phyloP scores from a whole-genome alignment of 1,140 invertebrate species.

The Papilio helenus region DNA sequence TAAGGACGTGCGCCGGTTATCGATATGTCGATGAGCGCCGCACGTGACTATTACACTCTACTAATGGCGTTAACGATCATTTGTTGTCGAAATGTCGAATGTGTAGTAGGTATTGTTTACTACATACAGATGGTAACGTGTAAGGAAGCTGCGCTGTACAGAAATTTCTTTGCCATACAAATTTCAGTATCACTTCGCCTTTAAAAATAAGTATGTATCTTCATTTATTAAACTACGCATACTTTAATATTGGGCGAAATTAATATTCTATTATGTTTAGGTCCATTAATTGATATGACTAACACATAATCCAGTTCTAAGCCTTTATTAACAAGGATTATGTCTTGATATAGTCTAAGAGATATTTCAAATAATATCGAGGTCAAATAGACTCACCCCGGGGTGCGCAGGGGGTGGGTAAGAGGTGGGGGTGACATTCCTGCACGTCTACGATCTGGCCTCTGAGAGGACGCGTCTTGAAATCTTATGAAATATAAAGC shows the following conservation, averaged over 20 bases:
- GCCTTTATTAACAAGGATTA: slow-evolving; percentile 1
- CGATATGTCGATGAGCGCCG: slow-evolving; percentile 34
- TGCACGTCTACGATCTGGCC: slow-evolving; percentile 17
- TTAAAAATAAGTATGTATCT: background rate
- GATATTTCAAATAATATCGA: slow-evolving; percentile 40
- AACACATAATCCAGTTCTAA: background rate
- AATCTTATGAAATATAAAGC: slow-evolving; percentile 27
- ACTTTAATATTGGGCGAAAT: background rate
- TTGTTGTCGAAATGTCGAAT: slow-evolving; percentile 13
- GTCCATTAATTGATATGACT: background rate
- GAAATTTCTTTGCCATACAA: too few species aligned
- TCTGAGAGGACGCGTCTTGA: background rate
- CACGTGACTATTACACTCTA: slow-evolving; percentile 26
- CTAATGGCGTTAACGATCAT: slow-evolving; percentile 11
- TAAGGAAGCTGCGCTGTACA: background rate
- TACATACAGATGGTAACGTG: background rate
- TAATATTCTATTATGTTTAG: background rate
- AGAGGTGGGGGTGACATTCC: slow-evolving; percentile 16
- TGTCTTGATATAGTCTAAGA: slow-evolving; percentile 1
- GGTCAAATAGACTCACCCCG: slow-evolving; percentile 33
- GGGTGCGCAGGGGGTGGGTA: background rate
- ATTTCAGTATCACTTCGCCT: too few species aligned
- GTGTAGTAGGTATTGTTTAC: background rate
- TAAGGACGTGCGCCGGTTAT: slow-evolving; percentile 47
- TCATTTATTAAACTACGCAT: background rate